Evolutionary conservation across 2,113 vertebrate genomes (phyloP).

Genomic region (Malurus elegans): DNA sequence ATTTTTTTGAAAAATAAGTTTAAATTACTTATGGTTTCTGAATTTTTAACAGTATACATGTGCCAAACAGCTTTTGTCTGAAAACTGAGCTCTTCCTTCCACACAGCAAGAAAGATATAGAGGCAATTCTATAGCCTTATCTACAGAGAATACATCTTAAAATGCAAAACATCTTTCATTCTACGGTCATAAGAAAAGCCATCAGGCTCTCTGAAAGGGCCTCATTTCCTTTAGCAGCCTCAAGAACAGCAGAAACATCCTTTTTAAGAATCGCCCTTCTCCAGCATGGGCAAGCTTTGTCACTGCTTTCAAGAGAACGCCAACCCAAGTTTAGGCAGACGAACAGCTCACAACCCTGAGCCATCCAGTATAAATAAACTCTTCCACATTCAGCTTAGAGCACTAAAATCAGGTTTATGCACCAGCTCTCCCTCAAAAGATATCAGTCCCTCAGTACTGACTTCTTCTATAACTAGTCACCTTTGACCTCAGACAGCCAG

Average conservation of each 20-base stretch:
- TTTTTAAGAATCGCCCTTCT: background rate
- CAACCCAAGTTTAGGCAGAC: background rate
- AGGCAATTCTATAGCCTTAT: background rate
- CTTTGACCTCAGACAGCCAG: background rate
- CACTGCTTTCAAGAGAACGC: background rate
- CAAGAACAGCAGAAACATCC: background rate
- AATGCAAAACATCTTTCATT: background rate
- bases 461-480: background rate
- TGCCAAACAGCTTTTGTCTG: background rate
- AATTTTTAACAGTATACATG: background rate
- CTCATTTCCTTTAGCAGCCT: background rate
- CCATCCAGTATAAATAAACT: background rate
- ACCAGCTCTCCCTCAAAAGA: background rate
- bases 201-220: background rate
- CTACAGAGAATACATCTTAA: background rate
- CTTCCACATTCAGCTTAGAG: background rate
- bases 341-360: background rate
- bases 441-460: background rate
- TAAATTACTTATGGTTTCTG: background rate
- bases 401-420: background rate
- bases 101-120: background rate
- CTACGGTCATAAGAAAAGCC: background rate
- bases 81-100: background rate
- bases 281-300: background rate
- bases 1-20: background rate